Base-by-base conservation (phyloP, 1,140 invertebrate species). In the Caenorhabditis inopinata region DNA sequence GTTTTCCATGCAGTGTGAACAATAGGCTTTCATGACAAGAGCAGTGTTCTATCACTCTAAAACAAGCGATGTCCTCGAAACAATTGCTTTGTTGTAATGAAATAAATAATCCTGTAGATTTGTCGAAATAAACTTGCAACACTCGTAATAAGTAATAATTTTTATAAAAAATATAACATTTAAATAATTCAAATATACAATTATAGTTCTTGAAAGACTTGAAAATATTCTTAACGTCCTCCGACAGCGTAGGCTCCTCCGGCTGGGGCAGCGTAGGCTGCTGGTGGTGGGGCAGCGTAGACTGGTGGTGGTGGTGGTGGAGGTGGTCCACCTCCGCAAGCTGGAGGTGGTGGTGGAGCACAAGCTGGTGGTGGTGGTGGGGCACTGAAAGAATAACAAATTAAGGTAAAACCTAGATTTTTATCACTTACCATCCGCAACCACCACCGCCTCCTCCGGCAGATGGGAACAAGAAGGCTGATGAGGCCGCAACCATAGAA, bases 401-500 rank as follows among this genome's bases (percentile, higher is more conserved):
- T n/a, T n/a, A n/a, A n/a, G n/a, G n/a, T n/a, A n/a, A n/a, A n/a
- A n/a, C n/a, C n/a, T n/a, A n/a, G n/a, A n/a, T n/a, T n/a, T n/a
- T n/a, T n/a, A n/a, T n/a, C n/a, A n/a, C 58, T 68, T 16, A 68
- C 58, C 58, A 68, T 68, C 58, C 58, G 38, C 58, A 68, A 29
- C 58, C 58, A 38, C 49, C 49, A 27, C 58, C 58, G n/a, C 58
- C 51, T 58, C 51, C 58, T 68, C 58, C 58, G 16, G 58, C 58
- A 21, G 58, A 68, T 68, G 58, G 58, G 58, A 68, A 68, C 32
- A 68, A 42, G 58, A 68, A 68, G 32, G 58, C 58, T 32, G 58
- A 68, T 68, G 58, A 68, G n/a, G 58, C 58, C 32, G 58, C 58
- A 18, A 68, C 38, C 58, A 68, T 68, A 18, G 58, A 68, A 18